Evolutionary conservation across 2,113 vertebrate species (phyloP), one percentile per base, ranked within the genome.

Genomic region (Ifrita kowaldi): DNA sequence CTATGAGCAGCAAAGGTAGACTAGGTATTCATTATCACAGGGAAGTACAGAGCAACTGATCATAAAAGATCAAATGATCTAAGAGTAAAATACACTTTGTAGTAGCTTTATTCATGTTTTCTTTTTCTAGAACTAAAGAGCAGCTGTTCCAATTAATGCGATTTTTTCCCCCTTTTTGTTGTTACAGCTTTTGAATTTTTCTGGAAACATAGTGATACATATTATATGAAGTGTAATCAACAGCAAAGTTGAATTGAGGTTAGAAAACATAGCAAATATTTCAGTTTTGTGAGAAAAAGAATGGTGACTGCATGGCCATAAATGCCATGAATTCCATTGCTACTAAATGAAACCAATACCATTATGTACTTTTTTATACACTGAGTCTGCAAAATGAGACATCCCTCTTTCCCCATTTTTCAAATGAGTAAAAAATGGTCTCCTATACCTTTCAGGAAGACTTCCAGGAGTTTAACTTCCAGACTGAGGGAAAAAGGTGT

Each of bases 401-500:
- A 5, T 57, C 4, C 1, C 10, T 44, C 18, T 68, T 50, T 70
- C 8, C 5, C 0, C 4, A 20, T 46, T 69, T 87, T 49, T 15
- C 6, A 79, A 63, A 60, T 27, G 7, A 52, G 26, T 52, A 44
- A 63, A 79, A 68, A 24, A 4, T 59, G 57, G 4, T 41, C 19
- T 83, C 39, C 3, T 7, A 37, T 19, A 9, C 2, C 11, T 84
- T 67, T 19, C 27, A 76, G 42, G 19, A 76, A 57, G 9, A 37
- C 4, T 71, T 87, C 28, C 49, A 76, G 50, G n/a, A 64, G 19
- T 23, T 65, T 56, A 41, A 46, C 15, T 60, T 57, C 11, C 12
- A 83, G 5, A 50, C 0, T 17, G 28, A 60, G 2, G 7, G 5
- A 2, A 22, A 75, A 68, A 37, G 1, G 16, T 11, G 8, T 13